Percentiles rank a stretch among this genome's conserved stretches.
phyloP scores from a whole-genome alignment of 2,113 vertebrate genomes.

The Sander vitreus region DNA sequence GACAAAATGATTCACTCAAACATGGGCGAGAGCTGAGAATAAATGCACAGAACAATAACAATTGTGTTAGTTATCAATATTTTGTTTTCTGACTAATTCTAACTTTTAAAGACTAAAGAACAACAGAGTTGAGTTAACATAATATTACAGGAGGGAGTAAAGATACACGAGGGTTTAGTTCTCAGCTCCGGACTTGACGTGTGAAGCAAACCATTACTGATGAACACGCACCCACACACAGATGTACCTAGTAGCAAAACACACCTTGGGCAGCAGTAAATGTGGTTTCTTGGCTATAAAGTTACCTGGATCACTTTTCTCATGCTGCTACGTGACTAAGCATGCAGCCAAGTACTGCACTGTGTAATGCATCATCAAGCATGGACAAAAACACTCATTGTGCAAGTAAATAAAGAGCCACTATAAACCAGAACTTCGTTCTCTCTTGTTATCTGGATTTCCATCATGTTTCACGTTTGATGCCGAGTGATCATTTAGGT shows the following conservation, averaged over 20 bases:
- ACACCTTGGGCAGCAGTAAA: background rate
- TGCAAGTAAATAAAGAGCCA: background rate
- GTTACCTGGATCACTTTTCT: constrained; percentile 23
- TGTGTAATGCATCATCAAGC: background rate
- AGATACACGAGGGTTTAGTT: no score
- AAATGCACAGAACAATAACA: background rate
- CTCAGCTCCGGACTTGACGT: background rate
- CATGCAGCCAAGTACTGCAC: background rate
- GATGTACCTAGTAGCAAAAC: background rate
- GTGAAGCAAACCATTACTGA: background rate
- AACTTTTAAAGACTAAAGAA: no score
- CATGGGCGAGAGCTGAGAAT: background rate
- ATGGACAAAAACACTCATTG: background rate
- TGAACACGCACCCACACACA: background rate
- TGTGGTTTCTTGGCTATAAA: background rate
- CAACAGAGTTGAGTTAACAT: no score
- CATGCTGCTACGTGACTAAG: constrained; percentile 9
- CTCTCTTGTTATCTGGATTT: background rate
- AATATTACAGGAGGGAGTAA: no score
- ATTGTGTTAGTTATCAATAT: background rate
- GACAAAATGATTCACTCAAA: background rate
- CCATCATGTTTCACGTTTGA: background rate
- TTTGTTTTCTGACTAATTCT: background rate
- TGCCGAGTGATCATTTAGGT: background rate
- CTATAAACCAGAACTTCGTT: background rate